phyloP scores from a whole-genome alignment of 2,888 invertebrate genomes.

The Laspeyria flexula region DNA sequence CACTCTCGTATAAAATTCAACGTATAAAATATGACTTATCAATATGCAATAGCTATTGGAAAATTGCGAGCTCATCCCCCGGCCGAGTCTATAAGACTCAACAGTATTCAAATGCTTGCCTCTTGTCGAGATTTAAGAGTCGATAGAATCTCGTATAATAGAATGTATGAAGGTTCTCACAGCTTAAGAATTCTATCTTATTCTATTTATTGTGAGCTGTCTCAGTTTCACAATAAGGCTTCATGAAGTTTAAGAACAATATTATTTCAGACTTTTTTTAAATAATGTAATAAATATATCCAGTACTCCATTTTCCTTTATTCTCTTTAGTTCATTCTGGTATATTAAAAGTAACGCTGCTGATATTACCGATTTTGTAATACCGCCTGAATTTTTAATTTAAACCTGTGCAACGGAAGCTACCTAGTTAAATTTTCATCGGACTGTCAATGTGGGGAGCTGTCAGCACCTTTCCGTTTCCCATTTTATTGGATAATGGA shows the following conservation, averaged over 20 bases:
- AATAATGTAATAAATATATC: no score
- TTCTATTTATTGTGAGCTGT: conserved; percentile 7
- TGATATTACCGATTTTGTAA: no score
- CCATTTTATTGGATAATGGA: no score
- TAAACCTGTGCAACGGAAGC: neutral
- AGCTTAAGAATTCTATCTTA: conserved; percentile 22
- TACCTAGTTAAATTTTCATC: conserved; percentile 1
- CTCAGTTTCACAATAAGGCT: neutral
- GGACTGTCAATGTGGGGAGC: neutral
- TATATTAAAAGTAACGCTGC: no score
- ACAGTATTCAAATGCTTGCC: conserved; percentile 41
- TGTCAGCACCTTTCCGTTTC: no score
- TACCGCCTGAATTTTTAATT: neutral
- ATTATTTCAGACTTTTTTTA: neutral
- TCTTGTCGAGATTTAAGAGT: conserved; percentile 28
- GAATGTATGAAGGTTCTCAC: conserved; percentile 17
- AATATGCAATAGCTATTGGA: conserved; percentile 26
- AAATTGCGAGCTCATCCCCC: conserved; percentile 32
- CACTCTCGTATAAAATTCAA: neutral
- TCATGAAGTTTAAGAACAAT: neutral
- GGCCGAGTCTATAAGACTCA: conserved; percentile 19
- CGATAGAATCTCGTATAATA: conserved; percentile 35
- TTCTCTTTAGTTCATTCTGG: no score
- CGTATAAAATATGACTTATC: conserved; percentile 21
- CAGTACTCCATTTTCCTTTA: no score